These are phyloP conservation scores for Cotesia chilonis DNA, from an alignment of 1,140 invertebrate genomes.

Conservation along the genomic window DNA sequence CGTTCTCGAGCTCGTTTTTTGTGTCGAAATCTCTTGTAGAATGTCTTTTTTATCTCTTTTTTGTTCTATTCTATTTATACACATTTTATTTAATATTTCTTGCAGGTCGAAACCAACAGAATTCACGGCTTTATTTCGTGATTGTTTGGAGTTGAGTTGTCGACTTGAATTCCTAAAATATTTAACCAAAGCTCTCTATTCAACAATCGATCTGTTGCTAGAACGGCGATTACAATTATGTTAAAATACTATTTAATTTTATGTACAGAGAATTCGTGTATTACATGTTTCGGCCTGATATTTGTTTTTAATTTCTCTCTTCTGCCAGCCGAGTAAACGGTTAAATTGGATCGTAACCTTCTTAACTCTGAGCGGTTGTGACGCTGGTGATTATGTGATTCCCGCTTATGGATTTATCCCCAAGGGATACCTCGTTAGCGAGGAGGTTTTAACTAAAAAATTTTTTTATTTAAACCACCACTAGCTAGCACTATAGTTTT, in stretches of 20 bases:
- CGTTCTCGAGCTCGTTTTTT: conserved; percentile 2
- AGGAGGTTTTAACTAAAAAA: background rate
- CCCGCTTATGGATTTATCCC: conserved; percentile 22
- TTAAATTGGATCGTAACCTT: conserved; percentile 28
- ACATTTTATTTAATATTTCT: background rate
- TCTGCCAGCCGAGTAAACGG: conserved; percentile 25
- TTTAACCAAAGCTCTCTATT: too few species aligned
- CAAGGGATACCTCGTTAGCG: background rate
- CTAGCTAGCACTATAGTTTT: too few species aligned
- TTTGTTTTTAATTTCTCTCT: conserved; percentile 3
- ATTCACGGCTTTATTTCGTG: background rate
- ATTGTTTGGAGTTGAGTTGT: conserved; percentile 3
- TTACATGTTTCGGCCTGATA: background rate
- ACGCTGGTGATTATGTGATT: conserved; percentile 29
- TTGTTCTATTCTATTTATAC: background rate
- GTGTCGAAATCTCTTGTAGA: conserved; percentile 11
- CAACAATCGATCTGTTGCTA: too few species aligned
- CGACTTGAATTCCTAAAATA: too few species aligned
- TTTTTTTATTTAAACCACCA: background rate
- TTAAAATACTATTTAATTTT: too few species aligned
- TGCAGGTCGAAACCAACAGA: too few species aligned
- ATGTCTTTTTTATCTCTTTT: background rate
- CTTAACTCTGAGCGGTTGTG: conserved; percentile 20
- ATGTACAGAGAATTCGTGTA: too few species aligned
- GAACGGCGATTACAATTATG: too few species aligned